phyloP scores from a whole-genome alignment of 2,888 invertebrate species.

The Caenorhabditis sulstoni region DNA sequence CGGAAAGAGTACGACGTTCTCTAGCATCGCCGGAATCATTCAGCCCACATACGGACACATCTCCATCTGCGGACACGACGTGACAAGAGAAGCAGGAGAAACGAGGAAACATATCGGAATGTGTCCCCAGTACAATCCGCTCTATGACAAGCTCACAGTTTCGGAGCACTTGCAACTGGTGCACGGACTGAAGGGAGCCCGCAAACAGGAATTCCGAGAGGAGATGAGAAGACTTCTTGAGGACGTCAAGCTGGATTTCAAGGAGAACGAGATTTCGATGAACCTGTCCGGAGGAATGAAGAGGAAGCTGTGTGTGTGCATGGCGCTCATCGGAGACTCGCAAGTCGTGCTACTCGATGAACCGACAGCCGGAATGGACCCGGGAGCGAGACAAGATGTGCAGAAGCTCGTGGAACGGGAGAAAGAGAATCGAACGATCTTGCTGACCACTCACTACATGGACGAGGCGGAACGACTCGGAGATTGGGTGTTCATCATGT shows the following conservation, averaged over 20 bases:
- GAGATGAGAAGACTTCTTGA: slow-evolving; percentile 62
- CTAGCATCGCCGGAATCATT: slow-evolving; percentile 72
- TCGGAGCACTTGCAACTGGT: slow-evolving; percentile 77
- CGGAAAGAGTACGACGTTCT: slow-evolving; percentile 75
- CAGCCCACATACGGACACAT: slow-evolving; percentile 64
- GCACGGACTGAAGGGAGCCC: slow-evolving; percentile 71
- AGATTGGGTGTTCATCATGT: slow-evolving; percentile 76
- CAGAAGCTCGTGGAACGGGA: slow-evolving; percentile 61
- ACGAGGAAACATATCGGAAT: slow-evolving; percentile 72
- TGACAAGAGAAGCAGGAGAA: slow-evolving; percentile 61
- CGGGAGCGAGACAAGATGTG: slow-evolving; percentile 66
- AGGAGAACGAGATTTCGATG: slow-evolving; percentile 62
- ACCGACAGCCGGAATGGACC: slow-evolving; percentile 74
- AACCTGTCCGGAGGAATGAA: slow-evolving; percentile 75
- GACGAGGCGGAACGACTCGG: slow-evolving; percentile 79
- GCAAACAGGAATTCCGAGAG: slow-evolving; percentile 41
- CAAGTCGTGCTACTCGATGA: slow-evolving; percentile 74
- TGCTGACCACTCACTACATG: slow-evolving; percentile 79
- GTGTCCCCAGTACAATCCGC: slow-evolving; percentile 77
- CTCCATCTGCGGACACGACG: slow-evolving; percentile 71
- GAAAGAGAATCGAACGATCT: slow-evolving; percentile 65
- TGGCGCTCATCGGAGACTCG: slow-evolving; percentile 70
- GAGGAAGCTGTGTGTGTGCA: slow-evolving; percentile 73
- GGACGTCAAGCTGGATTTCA: slow-evolving; percentile 66
- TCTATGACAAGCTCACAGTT: slow-evolving; percentile 76